These are phyloP conservation scores for Vombatus ursinus DNA, from an alignment of 2,113 vertebrate species.

Conservation along the genomic window DNA sequence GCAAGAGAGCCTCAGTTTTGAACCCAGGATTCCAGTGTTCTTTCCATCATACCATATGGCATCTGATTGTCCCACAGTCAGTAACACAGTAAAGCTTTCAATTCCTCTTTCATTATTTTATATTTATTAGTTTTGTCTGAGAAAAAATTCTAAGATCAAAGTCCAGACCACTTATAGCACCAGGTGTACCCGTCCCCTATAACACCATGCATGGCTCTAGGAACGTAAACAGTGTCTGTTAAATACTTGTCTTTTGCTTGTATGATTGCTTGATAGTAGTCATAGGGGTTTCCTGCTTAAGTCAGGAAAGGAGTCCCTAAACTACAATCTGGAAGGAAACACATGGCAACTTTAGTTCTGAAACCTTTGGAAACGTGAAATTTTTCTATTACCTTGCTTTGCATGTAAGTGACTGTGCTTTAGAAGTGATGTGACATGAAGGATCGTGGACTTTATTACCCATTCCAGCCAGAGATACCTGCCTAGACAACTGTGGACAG, in stretches of 20 bases:
- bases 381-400: slow-evolving; percentile 68
- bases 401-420: slow-evolving; percentile 45
- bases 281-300: background rate
- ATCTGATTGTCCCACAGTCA: slow-evolving; percentile 9
- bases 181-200: background rate
- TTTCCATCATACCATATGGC: background rate
- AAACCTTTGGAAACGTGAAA: slow-evolving; percentile 54
- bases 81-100: background rate
- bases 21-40: background rate
- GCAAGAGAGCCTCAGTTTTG: background rate
- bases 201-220: background rate
- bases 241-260: background rate
- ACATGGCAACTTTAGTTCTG: slow-evolving; percentile 25
- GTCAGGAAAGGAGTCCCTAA: background rate
- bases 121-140: slow-evolving; percentile 14
- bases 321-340: background rate
- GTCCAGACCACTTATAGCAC: background rate
- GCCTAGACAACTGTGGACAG: slow-evolving; percentile 60
- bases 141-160: background rate
- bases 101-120: slow-evolving; percentile 28
- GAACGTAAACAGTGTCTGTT: background rate
- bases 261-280: background rate
- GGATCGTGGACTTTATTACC: slow-evolving; percentile 46
- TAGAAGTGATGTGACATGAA: slow-evolving; percentile 14
- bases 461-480: slow-evolving; percentile 28